These are phyloP conservation scores for Litoditis marina DNA, from an alignment of 2,888 invertebrate species.

Conservation along the genomic window DNA sequence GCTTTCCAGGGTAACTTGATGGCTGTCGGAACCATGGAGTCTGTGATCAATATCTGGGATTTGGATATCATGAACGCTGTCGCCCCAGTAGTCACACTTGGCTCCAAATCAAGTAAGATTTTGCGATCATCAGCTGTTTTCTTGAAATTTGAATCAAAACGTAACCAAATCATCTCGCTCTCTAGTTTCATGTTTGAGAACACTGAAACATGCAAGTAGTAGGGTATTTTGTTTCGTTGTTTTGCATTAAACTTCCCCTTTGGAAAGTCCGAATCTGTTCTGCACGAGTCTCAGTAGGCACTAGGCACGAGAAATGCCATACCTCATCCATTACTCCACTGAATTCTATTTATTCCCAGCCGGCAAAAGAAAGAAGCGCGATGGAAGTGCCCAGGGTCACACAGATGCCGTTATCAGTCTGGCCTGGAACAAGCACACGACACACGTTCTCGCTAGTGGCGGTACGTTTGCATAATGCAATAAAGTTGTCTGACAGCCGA, in stretches of 20 bases:
- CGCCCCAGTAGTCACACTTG: conserved; percentile 79
- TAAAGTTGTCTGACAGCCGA: neutral
- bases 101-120: conserved; percentile 14
- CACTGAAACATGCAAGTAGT: too few species aligned
- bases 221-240: neutral
- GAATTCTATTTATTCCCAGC: too few species aligned
- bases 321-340: neutral
- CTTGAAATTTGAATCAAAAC: neutral
- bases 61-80: conserved; percentile 85
- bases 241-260: too few species aligned
- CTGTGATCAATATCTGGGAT: conserved; percentile 93
- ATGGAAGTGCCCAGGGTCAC: conserved; percentile 68
- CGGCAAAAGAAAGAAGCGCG: conserved; percentile 42
- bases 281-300: too few species aligned
- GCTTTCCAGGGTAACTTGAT: conserved; percentile 74
- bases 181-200: too few species aligned
- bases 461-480: conserved; percentile 66
- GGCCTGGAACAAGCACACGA: conserved; percentile 75
- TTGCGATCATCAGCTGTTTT: neutral
- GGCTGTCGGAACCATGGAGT: conserved; percentile 87
- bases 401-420: conserved; percentile 85
- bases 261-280: too few species aligned
- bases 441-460: conserved; percentile 81
- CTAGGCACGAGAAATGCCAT: neutral
- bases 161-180: too few species aligned